Evolutionary conservation across 2,888 invertebrate genomes (phyloP), one percentile per base, ranked within the genome.

Genomic region (Abscondita cerata): DNA sequence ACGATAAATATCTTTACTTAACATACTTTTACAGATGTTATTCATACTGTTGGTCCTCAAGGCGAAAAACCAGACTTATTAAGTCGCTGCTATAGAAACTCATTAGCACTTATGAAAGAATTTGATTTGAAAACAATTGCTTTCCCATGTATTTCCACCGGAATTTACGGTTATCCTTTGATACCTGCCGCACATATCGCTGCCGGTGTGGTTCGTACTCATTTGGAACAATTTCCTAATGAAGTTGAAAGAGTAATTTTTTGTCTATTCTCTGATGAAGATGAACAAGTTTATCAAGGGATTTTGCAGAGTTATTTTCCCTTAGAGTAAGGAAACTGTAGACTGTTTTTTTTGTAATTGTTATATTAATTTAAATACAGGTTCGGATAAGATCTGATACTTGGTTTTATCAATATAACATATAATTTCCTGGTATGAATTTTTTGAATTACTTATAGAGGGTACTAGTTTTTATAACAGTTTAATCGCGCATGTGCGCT

Each of bases 141-240:
- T 0, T 95, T 95, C 76, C 95, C 95, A 0, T 95, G 95, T 75
- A 92, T 96, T 74, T 92, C 94, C 0, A 96, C 96, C 2, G 96
- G 96, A n/a, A 85, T 95, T 64, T 95, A 93, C 77, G 93, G 93
- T 0, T 96, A 94, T 78, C 95, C 95, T 0, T 89, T 89, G 75
- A 85, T 86, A 62, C 80, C 87, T 33, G 95, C 96, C 0, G 90
- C 92, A 0, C 86, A 89, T 70, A 86, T 94, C 2, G 94, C 93
- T 1, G 76, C 91, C 5, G 77, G 81, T 18, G 86, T 88, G 0
- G 86, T 91, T 0, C 82, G 92, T 67, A 83, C 85, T 57, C 89
- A 87, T 75, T 81, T 95, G 33, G 84, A 86, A 73, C 76, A 81
- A 12, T 68, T 76, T 62, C 46, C 61, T 0, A 74, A 76, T n/a